phyloP scores from a whole-genome alignment of 2,797 vertebrate genomes.

The Tenualosa thibaudeaui region DNA sequence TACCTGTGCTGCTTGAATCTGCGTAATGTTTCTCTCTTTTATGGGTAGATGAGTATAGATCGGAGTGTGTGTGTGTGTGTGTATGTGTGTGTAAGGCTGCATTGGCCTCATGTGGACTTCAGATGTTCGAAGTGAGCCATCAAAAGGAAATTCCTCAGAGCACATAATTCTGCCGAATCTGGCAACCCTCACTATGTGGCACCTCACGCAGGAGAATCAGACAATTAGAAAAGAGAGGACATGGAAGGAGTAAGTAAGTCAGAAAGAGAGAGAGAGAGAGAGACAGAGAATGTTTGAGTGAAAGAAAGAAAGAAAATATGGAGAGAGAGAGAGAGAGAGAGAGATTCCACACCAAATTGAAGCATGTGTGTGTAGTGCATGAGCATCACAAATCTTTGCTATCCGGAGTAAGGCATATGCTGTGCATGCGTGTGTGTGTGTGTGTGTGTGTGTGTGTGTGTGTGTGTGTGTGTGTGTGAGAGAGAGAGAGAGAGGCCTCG shows the following conservation, averaged over 20 bases:
- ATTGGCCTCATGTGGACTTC: slow-evolving; percentile 58
- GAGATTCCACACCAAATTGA: neutral
- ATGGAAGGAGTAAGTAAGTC: neutral
- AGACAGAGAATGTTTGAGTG: neutral
- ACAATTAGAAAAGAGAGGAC: slow-evolving; percentile 20
- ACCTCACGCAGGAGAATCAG: slow-evolving; percentile 33
- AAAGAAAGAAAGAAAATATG: neutral
- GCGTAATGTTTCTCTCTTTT: neutral
- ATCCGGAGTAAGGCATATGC: neutral
- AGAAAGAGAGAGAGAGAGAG: neutral
- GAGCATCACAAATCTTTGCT: slow-evolving; percentile 1
- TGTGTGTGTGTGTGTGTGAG: too few species aligned
- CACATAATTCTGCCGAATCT: slow-evolving; percentile 54
- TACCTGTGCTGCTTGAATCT: neutral
- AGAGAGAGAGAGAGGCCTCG: neutral
- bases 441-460: neutral
- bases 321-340: neutral
- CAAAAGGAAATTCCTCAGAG: slow-evolving; percentile 57
- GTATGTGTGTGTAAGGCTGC: neutral
- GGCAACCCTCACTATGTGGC: slow-evolving; percentile 46
- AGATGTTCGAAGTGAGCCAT: slow-evolving; percentile 59
- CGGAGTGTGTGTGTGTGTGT: neutral
- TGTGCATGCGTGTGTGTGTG: neutral
- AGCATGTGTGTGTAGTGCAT: neutral
- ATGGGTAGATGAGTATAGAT: neutral